Conservation (phyloP, 1,140 invertebrate genomes). For the Leptestheria dahalacensis region DNA sequence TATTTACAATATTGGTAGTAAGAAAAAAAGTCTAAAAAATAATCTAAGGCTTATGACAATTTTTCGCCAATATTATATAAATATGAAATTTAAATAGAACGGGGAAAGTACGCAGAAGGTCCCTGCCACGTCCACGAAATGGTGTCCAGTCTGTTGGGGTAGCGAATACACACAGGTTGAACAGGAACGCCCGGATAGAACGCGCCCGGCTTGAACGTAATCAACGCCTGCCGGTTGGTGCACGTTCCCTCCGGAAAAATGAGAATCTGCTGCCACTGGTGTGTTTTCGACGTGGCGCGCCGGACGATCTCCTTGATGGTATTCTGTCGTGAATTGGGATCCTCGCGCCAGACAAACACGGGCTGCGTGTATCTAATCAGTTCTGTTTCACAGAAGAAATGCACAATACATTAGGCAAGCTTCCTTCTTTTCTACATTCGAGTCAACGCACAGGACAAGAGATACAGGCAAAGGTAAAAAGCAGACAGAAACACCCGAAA, state of each 20-base stretch:
- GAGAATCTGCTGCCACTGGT: conserved; percentile 85
- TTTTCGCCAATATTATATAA: too few relatives aligned
- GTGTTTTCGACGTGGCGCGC: conserved; percentile 53
- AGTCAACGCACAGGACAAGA: background rate
- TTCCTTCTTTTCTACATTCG: too few relatives aligned
- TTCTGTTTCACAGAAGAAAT: conserved; percentile 34
- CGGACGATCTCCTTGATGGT: conserved; percentile 81
- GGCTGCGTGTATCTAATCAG: conserved; percentile 87
- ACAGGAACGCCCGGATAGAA: conserved; percentile 86
- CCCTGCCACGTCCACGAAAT: conserved; percentile 97
- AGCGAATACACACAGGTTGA: conserved; percentile 81
- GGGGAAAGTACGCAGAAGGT: conserved; percentile 68
- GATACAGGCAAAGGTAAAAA: conserved; percentile 1
- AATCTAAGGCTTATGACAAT: too few relatives aligned
- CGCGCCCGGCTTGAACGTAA: conserved; percentile 87
- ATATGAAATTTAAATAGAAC: conserved; percentile 3
- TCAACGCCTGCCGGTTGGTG: conserved; percentile 80
- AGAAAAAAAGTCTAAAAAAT: too few relatives aligned
- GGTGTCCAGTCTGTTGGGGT: conserved; percentile 81
- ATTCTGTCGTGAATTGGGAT: conserved; percentile 76
- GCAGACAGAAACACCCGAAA: background rate
- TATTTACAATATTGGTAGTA: too few relatives aligned
- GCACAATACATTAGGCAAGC: too few relatives aligned
- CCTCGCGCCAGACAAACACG: conserved; percentile 81
- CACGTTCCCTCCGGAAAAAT: conserved; percentile 94